Evolutionary conservation across 2,113 vertebrate species (phyloP), one percentile per base, ranked within the genome.

Genomic region (Rhinichthys klamathensis): DNA sequence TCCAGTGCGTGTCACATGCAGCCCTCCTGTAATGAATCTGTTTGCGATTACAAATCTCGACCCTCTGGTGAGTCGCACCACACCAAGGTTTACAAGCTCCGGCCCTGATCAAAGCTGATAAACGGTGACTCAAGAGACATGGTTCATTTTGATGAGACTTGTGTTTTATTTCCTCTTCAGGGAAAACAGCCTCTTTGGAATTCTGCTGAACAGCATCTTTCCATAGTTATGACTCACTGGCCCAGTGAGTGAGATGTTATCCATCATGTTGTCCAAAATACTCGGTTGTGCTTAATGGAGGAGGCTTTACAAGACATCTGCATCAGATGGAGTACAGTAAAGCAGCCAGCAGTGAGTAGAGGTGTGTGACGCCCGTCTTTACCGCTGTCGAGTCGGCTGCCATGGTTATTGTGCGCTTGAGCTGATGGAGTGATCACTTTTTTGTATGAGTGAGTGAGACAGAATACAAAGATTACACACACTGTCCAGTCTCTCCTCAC

Each of bases 351-450:
- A 77, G 61, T 30, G 74, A 54, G 13, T 76, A 76, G 46, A 76
- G 74, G 41, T 61, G 83, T 10, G 18, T 38, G 73, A 67, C 7
- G 9, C 18, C 46, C 44, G 13, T n/a, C 60, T 72, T 72, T 27
- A 46, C 60, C 2, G 27, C 83, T 41, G 77, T 67, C 16, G 12
- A 75, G 58, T 49, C 60, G 38, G 79, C 44, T 75, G 63, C 89
- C 82, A 88, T 89, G 86, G 83, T 82, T 89, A 87, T 84, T 38
- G 67, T 74, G 82, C 54, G 79, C 73, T 23, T 49, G 11, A 75
- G 60, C 32, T 44, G 82, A 69, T 80, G 74, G 76, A 87, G 69
- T 25, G 80, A 88, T 79, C 82, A 25, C 32, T 75, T 56, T 77
- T 27, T 27, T 51, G 70, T 25, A 67, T 44, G 18, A 49, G 32